phyloP scores from a whole-genome alignment of 2,797 vertebrate genomes.

The Oryzias dopingdopingensis region DNA sequence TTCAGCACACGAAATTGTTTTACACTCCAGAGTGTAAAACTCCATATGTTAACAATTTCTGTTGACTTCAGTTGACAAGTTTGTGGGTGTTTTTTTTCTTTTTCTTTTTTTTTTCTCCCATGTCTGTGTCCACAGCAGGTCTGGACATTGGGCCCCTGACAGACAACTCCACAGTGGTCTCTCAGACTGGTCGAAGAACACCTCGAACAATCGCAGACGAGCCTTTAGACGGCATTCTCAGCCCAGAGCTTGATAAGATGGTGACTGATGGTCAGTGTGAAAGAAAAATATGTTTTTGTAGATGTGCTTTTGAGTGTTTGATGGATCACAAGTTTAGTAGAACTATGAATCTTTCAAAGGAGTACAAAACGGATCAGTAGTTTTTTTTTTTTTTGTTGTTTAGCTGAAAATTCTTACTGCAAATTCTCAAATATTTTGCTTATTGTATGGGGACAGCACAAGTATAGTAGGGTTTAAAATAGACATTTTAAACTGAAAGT shows the following conservation, averaged over 20 bases:
- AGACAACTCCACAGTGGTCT: slow-evolving; percentile 80
- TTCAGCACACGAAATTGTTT: no score
- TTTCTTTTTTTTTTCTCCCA: slow-evolving; percentile 35
- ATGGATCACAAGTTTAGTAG: no score
- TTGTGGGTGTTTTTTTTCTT: no score
- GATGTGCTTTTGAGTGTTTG: no score
- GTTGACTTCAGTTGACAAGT: slow-evolving; percentile 8
- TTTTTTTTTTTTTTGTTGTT: no score
- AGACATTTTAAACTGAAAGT: no score
- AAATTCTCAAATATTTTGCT: no score
- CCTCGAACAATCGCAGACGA: slow-evolving; percentile 87
- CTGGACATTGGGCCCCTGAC: slow-evolving; percentile 85
- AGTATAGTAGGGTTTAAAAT: no score
- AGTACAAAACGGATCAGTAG: no score
- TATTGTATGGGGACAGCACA: neutral
- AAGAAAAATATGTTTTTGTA: neutral
- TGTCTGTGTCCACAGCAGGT: slow-evolving; percentile 81
- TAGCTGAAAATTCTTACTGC: no score
- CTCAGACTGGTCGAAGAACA: slow-evolving; percentile 77
- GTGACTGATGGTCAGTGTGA: slow-evolving; percentile 92
- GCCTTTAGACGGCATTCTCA: slow-evolving; percentile 93
- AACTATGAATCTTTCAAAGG: no score
- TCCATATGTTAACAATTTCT: slow-evolving; percentile 19
- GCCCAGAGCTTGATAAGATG: slow-evolving; percentile 98
- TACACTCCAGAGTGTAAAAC: no score